Percentiles rank a stretch among this genome's conserved stretches.
phyloP scores from a whole-genome alignment of 2,888 invertebrate species.

The Nomada goodeniana region DNA sequence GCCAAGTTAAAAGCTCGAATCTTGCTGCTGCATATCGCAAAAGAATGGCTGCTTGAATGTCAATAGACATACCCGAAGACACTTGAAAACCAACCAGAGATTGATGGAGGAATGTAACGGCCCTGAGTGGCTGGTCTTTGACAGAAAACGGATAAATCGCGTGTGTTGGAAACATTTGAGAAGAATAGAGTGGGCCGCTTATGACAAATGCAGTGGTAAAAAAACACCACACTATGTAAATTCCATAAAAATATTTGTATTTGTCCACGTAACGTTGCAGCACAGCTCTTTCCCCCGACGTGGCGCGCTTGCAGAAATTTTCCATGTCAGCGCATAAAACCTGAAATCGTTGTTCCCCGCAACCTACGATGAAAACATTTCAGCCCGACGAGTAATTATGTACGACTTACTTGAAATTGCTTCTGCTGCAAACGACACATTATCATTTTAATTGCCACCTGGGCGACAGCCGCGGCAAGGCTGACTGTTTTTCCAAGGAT shows the following conservation, averaged over 20 bases:
- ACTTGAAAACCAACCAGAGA: slow-evolving; percentile 73
- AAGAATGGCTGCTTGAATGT: slow-evolving; percentile 73
- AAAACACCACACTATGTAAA: slow-evolving; percentile 66
- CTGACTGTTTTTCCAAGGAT: slow-evolving; percentile 62
- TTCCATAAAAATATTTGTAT: slow-evolving; percentile 68
- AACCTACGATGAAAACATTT: not conserved
- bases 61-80: slow-evolving; percentile 70
- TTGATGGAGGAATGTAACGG: slow-evolving; percentile 73
- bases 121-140: slow-evolving; percentile 51
- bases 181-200: slow-evolving; percentile 71
- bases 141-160: slow-evolving; percentile 78
- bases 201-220: slow-evolving; percentile 68
- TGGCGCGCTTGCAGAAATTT: slow-evolving; percentile 57
- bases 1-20: slow-evolving; percentile 70
- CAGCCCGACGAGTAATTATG: no score
- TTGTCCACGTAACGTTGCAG: slow-evolving; percentile 51
- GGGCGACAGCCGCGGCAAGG: slow-evolving; percentile 51
- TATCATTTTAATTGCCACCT: slow-evolving; percentile 60
- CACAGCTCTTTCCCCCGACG: slow-evolving; percentile 13
- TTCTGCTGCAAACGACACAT: slow-evolving; percentile 50
- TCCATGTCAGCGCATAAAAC: slow-evolving; percentile 63
- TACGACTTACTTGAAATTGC: slow-evolving; percentile 56
- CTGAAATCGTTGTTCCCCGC: slow-evolving; percentile 39
- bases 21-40: slow-evolving; percentile 73
- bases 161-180: slow-evolving; percentile 73